Base-by-base conservation (phyloP, 2,797 vertebrate genomes). In the Sebastes goodei region DNA sequence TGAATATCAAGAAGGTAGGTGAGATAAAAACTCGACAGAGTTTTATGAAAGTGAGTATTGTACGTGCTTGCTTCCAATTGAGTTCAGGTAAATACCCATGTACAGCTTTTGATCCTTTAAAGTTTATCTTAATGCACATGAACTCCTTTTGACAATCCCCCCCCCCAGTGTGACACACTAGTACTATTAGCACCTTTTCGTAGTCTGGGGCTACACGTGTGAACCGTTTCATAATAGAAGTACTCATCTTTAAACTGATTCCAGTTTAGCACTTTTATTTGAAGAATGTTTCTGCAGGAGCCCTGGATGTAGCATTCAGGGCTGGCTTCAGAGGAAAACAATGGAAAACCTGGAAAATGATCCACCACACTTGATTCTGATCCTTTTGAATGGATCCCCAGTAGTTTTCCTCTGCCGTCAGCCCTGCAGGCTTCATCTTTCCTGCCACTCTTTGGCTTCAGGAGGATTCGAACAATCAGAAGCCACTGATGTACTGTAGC, bases 121-220 rank as follows among this genome's bases (percentile, higher is more conserved):
- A 20, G 69, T 53, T 46, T 81, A 2, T 76, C 74, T 33, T n/a
- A n/a, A 63, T 32, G 59, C 84, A 86, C 75, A 80, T 63, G 46
- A 64, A 85, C 62, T 63, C 60, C 32, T 80, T 64, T 70, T 46
- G 86, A 92, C 83, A 90, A 86, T 88, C 76, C 76, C 42, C 64
- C 42, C 64, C 33, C 23, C 53, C 32, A 78, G 42, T 81, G 70
- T 80, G 60, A 83, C 63, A 73, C 46, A 55, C n/a, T 76, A 80
- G 68, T 85, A 83, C 20, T 62, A 20, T 59, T 78, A 86, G 84
- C 76, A 86, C 70, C 78, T 76, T 85, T 76, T 73, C 23, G 23
- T 71, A 67, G 71, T 81, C 42, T 52, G 71, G 63, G 38, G 52
- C 52, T 71, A 61, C 32, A 29, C 21, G 33, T 76, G 56, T 68